phyloP scores from a whole-genome alignment of 35 echinoderm and acorn worm species.

The Nesometra sesokonis region DNA sequence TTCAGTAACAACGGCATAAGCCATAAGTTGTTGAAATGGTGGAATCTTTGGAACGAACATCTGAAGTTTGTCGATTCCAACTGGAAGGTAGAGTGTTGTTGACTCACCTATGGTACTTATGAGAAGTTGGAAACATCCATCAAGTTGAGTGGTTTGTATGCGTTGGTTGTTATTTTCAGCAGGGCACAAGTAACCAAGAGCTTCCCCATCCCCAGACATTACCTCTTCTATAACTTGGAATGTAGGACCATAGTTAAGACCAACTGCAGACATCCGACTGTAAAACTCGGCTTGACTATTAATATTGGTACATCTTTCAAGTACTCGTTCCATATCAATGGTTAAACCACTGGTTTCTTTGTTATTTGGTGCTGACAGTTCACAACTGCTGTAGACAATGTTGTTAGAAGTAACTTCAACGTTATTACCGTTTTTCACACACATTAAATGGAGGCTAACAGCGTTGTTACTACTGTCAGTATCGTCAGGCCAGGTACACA shows the following conservation, averaged over 20 bases:
- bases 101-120: constrained; percentile 1
- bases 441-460: constrained; percentile 30
- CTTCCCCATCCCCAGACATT: constrained; percentile 52
- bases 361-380: background rate
- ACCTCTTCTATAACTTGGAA: constrained; percentile 59
- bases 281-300: constrained; percentile 46
- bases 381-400: constrained; percentile 2
- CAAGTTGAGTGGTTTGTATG: constrained; percentile 45
- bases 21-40: constrained; percentile 30
- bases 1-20: constrained; percentile 50
- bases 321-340: constrained; percentile 18
- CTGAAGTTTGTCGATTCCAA: constrained; percentile 24
- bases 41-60: constrained; percentile 45
- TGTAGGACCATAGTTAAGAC: constrained; percentile 40
- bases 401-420: constrained; percentile 33
- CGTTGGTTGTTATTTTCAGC: constrained; percentile 50
- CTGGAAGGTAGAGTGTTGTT: constrained; percentile 37
- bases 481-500: constrained; percentile 45
- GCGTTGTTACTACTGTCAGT: constrained; percentile 34
- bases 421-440: constrained; percentile 26
- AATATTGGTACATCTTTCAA: constrained; percentile 12
- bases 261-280: constrained; percentile 14
- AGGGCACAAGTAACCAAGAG: constrained; percentile 19
- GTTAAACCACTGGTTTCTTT: background rate
- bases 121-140: constrained; percentile 60